Base-by-base conservation (phyloP, 2,113 vertebrate species). In the Onychostoma macrolepis region DNA sequence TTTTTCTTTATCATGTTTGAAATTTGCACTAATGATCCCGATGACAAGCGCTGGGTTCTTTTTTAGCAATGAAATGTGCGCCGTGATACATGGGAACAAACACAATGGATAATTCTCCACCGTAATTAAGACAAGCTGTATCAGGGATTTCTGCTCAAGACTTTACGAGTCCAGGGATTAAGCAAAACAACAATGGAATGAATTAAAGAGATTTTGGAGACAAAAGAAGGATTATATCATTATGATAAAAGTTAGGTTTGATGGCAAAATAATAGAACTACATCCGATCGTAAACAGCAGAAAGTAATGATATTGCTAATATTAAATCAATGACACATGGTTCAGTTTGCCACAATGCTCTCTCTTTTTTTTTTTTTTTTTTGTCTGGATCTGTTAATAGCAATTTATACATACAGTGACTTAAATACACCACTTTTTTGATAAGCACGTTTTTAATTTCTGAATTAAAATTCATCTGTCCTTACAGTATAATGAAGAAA, bases 101-200 rank as follows among this genome's bases (percentile, higher is more conserved):
- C 28, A 69, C 1, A 10, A 17, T 8, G 11, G 15, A 61, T 17
- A 65, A 43, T 65, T 43, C 76, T 80, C 63, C 69, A 56, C 50
- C 81, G 36, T 0, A 91, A 90, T 89, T 36, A 89, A 87, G 67
- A 75, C 87, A 86, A 90, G 88, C 86, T 89, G 86, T n/a, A 63
- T 56, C 87, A 48, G 79, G 89, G 82, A 11, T 56, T 56, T 67
- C 41, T 82, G 41, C 61, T 11, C 26, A 48, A 33, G 53, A 67
- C 58, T 63, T 77, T 85, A 63, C n/a, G 28, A 65, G 75, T 67
- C 58, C 45, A 26, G 9, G 24, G 72, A 79, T 48, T 83, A 89
- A 89, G 85, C 79, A 75, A 82, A 84, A 84, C 86, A 87, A 84
- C 74, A 85, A 43, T 38, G 26, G 43, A 77, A 78, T 61, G 10